Conservation (phyloP, 2,888 invertebrate species). For the Diachrysia chrysitis region DNA sequence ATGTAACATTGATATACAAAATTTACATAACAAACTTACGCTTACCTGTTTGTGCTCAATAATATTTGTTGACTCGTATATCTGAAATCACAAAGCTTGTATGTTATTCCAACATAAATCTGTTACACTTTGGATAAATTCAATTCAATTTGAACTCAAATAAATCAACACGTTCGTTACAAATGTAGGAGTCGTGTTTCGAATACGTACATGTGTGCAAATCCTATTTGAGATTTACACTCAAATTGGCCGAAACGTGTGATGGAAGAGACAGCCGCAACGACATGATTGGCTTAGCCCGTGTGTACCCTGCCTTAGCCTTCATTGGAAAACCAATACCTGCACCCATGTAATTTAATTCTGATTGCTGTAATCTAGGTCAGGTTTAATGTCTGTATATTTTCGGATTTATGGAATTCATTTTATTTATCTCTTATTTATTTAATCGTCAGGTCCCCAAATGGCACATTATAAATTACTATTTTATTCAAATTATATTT, state of each 20-base stretch:
- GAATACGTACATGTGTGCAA: constrained; percentile 5
- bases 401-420: background rate
- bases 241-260: constrained; percentile 9
- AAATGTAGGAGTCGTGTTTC: constrained; percentile 7
- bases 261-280: constrained; percentile 8
- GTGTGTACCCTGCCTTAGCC: background rate
- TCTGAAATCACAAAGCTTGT: constrained; percentile 6
- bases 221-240: constrained; percentile 6
- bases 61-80: constrained; percentile 6
- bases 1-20: background rate
- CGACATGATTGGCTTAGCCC: constrained; percentile 5
- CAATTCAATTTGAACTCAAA: constrained; percentile 12
- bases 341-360: constrained; percentile 15
- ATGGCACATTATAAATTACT: background rate
- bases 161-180: constrained; percentile 13
- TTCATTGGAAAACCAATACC: constrained; percentile 11
- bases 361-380: constrained; percentile 10
- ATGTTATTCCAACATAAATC: constrained; percentile 8
- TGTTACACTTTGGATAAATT: constrained; percentile 6
- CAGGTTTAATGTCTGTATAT: constrained; percentile 3
- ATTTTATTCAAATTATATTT: background rate
- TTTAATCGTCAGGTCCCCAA: background rate
- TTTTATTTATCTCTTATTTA: background rate
- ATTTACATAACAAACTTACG: constrained; percentile 3
- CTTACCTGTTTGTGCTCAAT: constrained; percentile 5